A percentile compares a stretch with the other conserved stretches of the same genome.
Conservation (phyloP, 2,113 vertebrate species). For the Damaliscus lunatus region DNA sequence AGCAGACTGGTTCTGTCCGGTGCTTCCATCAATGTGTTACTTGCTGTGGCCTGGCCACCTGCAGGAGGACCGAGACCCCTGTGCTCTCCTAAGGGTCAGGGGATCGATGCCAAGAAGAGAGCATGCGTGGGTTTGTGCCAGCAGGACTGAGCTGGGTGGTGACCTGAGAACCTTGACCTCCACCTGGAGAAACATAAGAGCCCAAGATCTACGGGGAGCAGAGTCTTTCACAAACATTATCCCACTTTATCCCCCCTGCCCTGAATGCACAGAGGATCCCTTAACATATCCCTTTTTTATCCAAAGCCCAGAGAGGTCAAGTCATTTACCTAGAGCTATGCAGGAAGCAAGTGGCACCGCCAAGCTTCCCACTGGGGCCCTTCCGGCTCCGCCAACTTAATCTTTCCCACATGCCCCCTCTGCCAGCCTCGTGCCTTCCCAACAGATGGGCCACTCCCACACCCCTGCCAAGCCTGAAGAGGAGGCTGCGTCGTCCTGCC, state of each 20-base stretch:
- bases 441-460: background rate
- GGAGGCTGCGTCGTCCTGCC: background rate
- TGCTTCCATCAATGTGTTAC: rapidly evolving
- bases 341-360: background rate
- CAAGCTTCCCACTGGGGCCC: background rate
- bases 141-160: background rate
- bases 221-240: background rate
- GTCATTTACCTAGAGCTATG: background rate
- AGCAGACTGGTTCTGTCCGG: background rate
- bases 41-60: background rate
- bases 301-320: background rate
- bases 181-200: background rate
- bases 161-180: background rate
- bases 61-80: background rate
- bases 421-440: background rate
- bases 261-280: background rate
- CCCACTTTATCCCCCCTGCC: background rate
- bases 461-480: background rate
- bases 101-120: background rate
- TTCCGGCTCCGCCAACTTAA: background rate
- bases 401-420: background rate
- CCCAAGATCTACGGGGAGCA: background rate
- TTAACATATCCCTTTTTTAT: background rate
- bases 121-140: background rate
- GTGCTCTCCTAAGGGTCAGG: background rate